phyloP scores from a whole-genome alignment of 1,140 invertebrate genomes.

The Pseudomyrmex gracilis region DNA sequence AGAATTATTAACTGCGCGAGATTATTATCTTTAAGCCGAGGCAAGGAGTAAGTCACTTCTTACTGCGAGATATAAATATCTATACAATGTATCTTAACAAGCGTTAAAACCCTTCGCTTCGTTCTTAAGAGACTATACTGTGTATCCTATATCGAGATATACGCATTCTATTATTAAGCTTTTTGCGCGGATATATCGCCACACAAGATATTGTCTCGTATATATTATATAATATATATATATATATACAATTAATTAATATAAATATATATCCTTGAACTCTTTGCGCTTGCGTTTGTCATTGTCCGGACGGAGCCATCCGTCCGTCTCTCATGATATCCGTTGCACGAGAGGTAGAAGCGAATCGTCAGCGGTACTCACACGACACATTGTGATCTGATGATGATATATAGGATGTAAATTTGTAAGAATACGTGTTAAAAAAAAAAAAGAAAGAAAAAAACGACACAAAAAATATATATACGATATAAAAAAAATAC shows the following conservation, averaged over 20 bases:
- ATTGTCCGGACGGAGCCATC: conserved; percentile 41
- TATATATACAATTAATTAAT: neutral
- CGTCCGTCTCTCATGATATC: conserved; percentile 40
- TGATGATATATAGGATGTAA: conserved; percentile 30
- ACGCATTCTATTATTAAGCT: conserved; percentile 44
- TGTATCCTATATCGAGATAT: conserved; percentile 1
- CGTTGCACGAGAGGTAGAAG: conserved; percentile 41
- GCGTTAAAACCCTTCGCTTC: conserved; percentile 37
- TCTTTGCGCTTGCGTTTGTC: conserved; percentile 49
- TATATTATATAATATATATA: neutral
- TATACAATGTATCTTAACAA: conserved; percentile 59
- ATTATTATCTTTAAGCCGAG: conserved; percentile 37
- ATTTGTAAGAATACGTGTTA: conserved; percentile 29
- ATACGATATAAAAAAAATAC: neutral
- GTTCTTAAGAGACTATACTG: conserved; percentile 51
- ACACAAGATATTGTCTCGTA: conserved; percentile 30
- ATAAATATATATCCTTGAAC: conserved; percentile 20
- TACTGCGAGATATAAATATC: conserved; percentile 30
- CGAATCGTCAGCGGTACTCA: conserved; percentile 54
- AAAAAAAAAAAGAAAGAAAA: conserved; percentile 38
- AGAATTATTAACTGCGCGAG: neutral
- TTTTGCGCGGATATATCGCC: conserved; percentile 5
- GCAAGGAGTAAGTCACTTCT: conserved; percentile 18
- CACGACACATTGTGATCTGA: conserved; percentile 66
- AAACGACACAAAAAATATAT: conserved; percentile 24